Conservation (phyloP, 1,140 invertebrate species). For the Vollenhovia emeryi region DNA sequence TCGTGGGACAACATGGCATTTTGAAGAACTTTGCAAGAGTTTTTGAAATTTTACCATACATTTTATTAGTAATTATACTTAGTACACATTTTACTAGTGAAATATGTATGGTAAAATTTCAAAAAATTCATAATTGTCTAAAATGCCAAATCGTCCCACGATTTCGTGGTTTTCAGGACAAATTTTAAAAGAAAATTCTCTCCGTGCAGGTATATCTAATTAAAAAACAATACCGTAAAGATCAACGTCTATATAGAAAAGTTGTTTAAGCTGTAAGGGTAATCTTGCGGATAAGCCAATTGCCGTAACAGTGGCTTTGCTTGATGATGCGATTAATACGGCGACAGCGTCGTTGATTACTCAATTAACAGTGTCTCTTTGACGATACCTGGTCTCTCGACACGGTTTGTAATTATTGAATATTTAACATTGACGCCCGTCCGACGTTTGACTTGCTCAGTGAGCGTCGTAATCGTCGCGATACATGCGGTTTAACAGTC, state of each 20-base stretch:
- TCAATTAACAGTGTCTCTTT: constrained; percentile 37
- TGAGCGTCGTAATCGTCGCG: constrained; percentile 50
- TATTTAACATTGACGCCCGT: constrained; percentile 41
- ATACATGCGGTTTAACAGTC: constrained; percentile 52
- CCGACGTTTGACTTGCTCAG: constrained; percentile 50
- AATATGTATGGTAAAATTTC: too few relatives aligned
- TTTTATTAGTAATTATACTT: too few relatives aligned
- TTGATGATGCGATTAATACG: constrained; percentile 33
- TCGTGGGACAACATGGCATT: too few relatives aligned
- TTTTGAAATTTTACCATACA: too few relatives aligned
- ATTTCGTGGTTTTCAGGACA: too few relatives aligned
- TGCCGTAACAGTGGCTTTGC: constrained; percentile 24
- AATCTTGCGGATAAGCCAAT: neutral
- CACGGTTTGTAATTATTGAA: constrained; percentile 14
- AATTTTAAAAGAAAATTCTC: too few relatives aligned
- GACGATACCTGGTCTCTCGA: constrained; percentile 8
- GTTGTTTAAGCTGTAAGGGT: neutral
- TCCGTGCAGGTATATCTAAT: neutral
- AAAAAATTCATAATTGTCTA: too few relatives aligned
- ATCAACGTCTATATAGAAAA: neutral
- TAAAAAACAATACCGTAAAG: neutral
- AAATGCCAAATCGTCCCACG: too few relatives aligned
- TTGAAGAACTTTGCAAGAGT: too few relatives aligned
- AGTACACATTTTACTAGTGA: too few relatives aligned
- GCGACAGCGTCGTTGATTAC: constrained; percentile 30